phyloP scores from a whole-genome alignment of 2,113 vertebrate genomes.

The Tylochromis polylepis region DNA sequence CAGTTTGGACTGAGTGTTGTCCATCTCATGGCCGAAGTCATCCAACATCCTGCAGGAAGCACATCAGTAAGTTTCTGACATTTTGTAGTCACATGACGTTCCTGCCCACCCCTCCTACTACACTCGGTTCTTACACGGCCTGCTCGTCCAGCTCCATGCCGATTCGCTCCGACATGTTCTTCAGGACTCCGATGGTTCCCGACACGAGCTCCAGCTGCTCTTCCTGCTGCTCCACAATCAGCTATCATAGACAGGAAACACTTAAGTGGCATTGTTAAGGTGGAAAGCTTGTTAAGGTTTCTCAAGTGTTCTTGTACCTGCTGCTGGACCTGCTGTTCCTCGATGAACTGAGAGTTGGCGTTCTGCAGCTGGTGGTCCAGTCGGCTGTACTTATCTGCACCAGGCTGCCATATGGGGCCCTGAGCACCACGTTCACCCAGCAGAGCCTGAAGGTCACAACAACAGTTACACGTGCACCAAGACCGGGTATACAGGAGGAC shows the following conservation, averaged over 20 bases:
- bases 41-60: constrained; percentile 85
- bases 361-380: constrained; percentile 83
- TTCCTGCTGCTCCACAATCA: constrained; percentile 94
- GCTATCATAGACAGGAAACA: constrained; percentile 58
- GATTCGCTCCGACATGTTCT: constrained; percentile 98
- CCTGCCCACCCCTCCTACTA: not conserved
- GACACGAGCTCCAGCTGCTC: constrained; percentile 97
- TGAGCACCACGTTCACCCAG: constrained; percentile 78
- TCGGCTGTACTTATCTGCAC: constrained; percentile 77
- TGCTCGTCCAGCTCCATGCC: constrained; percentile 96
- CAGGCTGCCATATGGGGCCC: constrained; percentile 74
- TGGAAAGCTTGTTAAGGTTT: not conserved
- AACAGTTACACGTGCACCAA: not conserved
- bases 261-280: not conserved
- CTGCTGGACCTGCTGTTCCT: constrained; percentile 91
- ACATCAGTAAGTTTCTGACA: not conserved
- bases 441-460: constrained; percentile 68
- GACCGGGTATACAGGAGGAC: not conserved
- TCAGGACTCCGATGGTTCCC: constrained; percentile 94
- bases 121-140: constrained; percentile 82
- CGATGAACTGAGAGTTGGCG: constrained; percentile 91
- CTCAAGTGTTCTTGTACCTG: constrained; percentile 76
- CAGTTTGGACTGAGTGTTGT: constrained; percentile 89
- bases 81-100: not conserved
- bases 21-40: constrained; percentile 92